These are phyloP conservation scores for Naso thynnoides DNA, from an alignment of 2,797 vertebrate genomes.

Conservation along the genomic window DNA sequence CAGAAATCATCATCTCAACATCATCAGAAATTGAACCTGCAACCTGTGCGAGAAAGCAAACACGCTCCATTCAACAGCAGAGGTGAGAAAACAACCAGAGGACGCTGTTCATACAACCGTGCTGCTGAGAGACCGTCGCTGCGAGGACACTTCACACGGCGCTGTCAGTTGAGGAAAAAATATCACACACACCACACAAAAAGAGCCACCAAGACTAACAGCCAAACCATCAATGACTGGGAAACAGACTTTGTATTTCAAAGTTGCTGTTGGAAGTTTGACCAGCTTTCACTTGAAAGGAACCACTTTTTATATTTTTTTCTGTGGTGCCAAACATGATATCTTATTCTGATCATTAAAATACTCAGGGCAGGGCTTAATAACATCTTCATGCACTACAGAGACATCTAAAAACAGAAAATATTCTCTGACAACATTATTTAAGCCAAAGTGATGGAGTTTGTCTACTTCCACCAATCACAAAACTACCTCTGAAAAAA, in stretches of 20 bases:
- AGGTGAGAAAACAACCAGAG: slow-evolving; percentile 60
- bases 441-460: slow-evolving; percentile 14
- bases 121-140: slow-evolving; percentile 31
- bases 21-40: slow-evolving; percentile 30
- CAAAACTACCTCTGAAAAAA: slow-evolving; percentile 2
- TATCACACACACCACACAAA: slow-evolving; percentile 48
- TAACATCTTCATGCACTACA: neutral
- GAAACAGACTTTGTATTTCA: slow-evolving; percentile 3
- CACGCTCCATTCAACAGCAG: slow-evolving; percentile 35
- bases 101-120: slow-evolving; percentile 53
- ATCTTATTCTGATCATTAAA: neutral
- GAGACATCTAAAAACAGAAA: neutral
- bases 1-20: slow-evolving; percentile 7
- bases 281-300: slow-evolving; percentile 36
- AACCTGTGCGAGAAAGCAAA: slow-evolving; percentile 64
- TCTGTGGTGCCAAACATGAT: neutral
- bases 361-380: neutral
- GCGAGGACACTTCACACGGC: slow-evolving; percentile 58
- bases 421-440: neutral
- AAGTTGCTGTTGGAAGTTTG: slow-evolving; percentile 37
- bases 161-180: slow-evolving; percentile 61
- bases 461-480: slow-evolving; percentile 32
- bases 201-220: slow-evolving; percentile 46
- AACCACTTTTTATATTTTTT: neutral
- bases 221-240: slow-evolving; percentile 36